Conservation (phyloP, 2,797 vertebrate genomes). For the Sebastes matsubarae region DNA sequence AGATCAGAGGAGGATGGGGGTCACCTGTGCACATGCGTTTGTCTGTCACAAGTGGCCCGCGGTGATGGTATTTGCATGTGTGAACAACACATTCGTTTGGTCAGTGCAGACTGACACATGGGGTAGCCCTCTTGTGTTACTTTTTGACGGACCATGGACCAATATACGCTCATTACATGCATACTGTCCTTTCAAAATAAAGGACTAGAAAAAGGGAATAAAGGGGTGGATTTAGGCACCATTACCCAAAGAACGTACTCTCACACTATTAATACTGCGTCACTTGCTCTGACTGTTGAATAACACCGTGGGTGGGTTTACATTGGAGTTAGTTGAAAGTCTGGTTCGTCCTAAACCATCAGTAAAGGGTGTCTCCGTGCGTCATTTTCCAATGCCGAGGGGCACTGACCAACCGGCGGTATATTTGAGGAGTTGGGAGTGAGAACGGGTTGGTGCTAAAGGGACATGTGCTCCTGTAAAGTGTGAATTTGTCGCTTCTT, state of each 20-base stretch:
- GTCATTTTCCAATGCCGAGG: background rate
- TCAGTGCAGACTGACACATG: too few species aligned
- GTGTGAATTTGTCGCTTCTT: constrained; percentile 20
- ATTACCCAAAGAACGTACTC: background rate
- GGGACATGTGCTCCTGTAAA: background rate
- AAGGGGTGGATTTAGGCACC: background rate
- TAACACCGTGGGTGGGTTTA: background rate
- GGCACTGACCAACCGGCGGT: background rate
- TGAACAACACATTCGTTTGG: background rate
- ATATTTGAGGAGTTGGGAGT: background rate
- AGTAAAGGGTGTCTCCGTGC: background rate
- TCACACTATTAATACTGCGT: background rate
- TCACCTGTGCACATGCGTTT: constrained; percentile 33
- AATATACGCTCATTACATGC: background rate
- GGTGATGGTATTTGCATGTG: background rate
- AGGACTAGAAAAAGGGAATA: background rate
- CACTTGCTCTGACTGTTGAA: background rate
- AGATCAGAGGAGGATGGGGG: constrained; percentile 22
- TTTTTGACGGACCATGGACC: background rate
- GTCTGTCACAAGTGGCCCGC: background rate
- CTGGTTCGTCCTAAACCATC: rapidly evolving
- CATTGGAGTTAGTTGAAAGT: background rate
- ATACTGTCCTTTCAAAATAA: background rate
- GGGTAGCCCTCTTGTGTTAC: background rate
- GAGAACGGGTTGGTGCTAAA: background rate